Conservation (phyloP, 2,113 vertebrate genomes). For the Strix uralensis region DNA sequence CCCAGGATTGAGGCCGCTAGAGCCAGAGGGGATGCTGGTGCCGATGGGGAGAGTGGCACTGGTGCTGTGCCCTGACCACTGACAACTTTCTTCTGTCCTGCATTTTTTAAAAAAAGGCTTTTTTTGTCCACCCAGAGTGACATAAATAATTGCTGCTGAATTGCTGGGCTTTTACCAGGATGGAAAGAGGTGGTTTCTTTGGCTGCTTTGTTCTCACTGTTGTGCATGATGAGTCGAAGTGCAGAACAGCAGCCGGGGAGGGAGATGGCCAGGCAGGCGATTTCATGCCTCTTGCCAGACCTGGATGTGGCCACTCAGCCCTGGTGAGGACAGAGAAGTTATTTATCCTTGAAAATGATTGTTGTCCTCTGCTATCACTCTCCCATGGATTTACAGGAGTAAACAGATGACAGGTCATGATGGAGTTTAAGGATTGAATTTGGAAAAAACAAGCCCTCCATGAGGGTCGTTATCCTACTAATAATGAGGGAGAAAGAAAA, state of each 20-base stretch:
- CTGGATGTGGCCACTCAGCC: background rate
- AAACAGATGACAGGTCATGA: background rate
- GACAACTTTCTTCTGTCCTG: background rate
- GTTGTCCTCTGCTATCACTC: background rate
- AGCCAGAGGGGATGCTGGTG: background rate
- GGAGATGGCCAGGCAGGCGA: background rate
- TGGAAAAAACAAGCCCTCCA: background rate
- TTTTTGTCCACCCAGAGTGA: background rate
- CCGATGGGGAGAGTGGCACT: background rate
- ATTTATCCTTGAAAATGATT: background rate
- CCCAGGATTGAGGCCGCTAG: background rate
- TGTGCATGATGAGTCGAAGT: background rate
- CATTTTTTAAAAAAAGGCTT: background rate
- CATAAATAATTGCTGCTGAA: background rate
- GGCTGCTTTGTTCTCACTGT: background rate
- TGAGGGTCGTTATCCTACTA: background rate
- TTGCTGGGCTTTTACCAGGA: background rate
- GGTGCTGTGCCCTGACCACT: background rate
- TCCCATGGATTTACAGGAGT: background rate
- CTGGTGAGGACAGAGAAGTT: background rate
- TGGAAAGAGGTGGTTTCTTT: background rate
- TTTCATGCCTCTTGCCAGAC: background rate
- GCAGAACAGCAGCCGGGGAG: accelerated
- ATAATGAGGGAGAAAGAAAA: background rate
- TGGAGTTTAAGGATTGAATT: background rate